Evolutionary conservation across 35 echinoderm and acorn worm species (phyloP).

Genomic region (Anneissia japonica): DNA sequence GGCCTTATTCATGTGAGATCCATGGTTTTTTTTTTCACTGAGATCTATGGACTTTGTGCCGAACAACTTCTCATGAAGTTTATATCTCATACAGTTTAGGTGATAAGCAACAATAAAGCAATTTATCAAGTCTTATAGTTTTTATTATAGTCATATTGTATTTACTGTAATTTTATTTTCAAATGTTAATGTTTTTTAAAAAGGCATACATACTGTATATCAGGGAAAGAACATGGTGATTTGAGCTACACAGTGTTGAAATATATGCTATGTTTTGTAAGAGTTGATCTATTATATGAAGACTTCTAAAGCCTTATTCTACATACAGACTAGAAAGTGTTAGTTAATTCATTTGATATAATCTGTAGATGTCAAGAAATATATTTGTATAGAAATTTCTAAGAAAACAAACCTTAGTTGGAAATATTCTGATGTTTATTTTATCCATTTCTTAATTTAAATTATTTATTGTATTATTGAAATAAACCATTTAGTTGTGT

Average conservation of each 20-base stretch:
- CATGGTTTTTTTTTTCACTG: not conserved
- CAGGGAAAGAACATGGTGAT: too few species aligned
- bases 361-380: not conserved
- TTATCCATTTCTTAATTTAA: too few species aligned
- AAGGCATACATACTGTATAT: not conserved
- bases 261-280: too few species aligned
- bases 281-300: too few species aligned
- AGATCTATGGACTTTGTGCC: too few species aligned
- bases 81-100: not conserved
- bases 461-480: not conserved
- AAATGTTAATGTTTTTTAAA: not conserved
- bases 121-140: not conserved
- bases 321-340: not conserved
- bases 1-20: not conserved
- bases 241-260: too few species aligned
- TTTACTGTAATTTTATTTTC: not conserved
- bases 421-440: not conserved
- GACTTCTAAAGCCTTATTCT: not conserved
- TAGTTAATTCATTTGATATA: not conserved
- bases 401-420: not conserved
- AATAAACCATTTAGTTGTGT: not conserved
- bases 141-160: not conserved
- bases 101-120: not conserved
- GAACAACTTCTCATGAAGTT: too few species aligned
- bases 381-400: not conserved